phyloP scores from a whole-genome alignment of 2,113 vertebrate species.

The Lutjanus erythropterus region DNA sequence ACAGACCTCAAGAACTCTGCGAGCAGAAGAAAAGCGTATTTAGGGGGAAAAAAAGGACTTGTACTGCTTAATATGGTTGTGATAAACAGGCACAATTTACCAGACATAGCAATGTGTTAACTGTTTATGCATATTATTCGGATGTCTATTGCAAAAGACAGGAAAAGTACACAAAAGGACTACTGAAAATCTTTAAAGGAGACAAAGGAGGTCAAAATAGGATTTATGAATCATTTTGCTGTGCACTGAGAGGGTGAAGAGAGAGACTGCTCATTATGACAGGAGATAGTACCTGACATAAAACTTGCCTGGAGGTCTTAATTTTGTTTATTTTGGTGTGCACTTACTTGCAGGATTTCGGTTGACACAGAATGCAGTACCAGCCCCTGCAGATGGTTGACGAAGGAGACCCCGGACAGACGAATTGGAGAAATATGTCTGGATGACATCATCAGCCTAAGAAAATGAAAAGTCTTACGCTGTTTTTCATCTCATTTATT shows the following conservation, averaged over 20 bases:
- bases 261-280: not conserved
- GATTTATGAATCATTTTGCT: too few species aligned
- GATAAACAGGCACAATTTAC: not conserved
- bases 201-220: not conserved
- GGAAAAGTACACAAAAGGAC: not conserved
- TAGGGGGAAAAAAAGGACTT: not conserved
- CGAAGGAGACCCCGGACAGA: slow-evolving; percentile 71
- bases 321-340: not conserved
- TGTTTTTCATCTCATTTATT: not conserved
- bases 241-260: too few species aligned
- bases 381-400: slow-evolving; percentile 78
- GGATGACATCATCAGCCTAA: slow-evolving; percentile 85
- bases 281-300: not conserved
- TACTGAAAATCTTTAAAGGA: not conserved
- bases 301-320: not conserved
- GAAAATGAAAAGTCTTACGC: not conserved
- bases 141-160: not conserved
- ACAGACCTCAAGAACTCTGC: slow-evolving; percentile 82
- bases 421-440: slow-evolving; percentile 70
- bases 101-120: not conserved
- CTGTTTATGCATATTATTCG: not conserved
- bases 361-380: slow-evolving; percentile 68
- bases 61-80: not conserved
- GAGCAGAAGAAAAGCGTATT: slow-evolving; percentile 15
- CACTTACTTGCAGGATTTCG: slow-evolving; percentile 83